Evolutionary conservation across 2,888 invertebrate species (phyloP), one percentile per base, ranked within the genome.

Genomic region (Griposia aprilina): DNA sequence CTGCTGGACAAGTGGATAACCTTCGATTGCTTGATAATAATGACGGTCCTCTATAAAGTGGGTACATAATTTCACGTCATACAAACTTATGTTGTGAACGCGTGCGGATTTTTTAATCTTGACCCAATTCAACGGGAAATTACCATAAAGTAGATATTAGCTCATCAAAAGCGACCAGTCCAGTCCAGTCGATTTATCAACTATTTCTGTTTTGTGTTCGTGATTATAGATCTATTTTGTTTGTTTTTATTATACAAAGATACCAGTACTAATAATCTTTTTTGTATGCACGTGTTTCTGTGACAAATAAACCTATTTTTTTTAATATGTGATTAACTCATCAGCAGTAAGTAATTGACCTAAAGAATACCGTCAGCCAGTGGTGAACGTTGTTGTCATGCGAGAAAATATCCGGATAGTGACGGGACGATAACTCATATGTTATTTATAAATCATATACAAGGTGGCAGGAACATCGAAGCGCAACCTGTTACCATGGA

Each of bases 1-100:
- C 30, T 10, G 7, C 59, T 30, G 71, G 65, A 79, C 83, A 81
- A 76, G 80, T 82, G 69, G 67, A 59, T 80, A 59, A 63, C 87
- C 89, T 89, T 89, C 76, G 45, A 62, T 63, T 83, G 81, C 80
- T 82, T 75, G 84, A 81, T 86, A 76, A 84, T 23, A 50, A n/a
- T 76, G 77, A 57, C 76, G n/a, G 69, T 55, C 8, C 41, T 26
- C 17, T 68, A 70, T 60, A 26, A 45, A 10, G 30, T 66, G 50
- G 1, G 5, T 74, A 74, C 26, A 4, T 11, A 79, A 62, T 74
- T 79, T 79, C 67, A 5, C 63, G 20, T 63, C 59, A n/a, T 36
- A 45, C n/a, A 11, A 67, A 62, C 20, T 30, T 67, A 66, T 66
- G 26, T 62, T 74, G 36, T 17, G 8, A 30, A 67, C 20, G 45